Evolutionary conservation across 2,888 invertebrate genomes (phyloP).

Genomic region (Myathropa florea): DNA sequence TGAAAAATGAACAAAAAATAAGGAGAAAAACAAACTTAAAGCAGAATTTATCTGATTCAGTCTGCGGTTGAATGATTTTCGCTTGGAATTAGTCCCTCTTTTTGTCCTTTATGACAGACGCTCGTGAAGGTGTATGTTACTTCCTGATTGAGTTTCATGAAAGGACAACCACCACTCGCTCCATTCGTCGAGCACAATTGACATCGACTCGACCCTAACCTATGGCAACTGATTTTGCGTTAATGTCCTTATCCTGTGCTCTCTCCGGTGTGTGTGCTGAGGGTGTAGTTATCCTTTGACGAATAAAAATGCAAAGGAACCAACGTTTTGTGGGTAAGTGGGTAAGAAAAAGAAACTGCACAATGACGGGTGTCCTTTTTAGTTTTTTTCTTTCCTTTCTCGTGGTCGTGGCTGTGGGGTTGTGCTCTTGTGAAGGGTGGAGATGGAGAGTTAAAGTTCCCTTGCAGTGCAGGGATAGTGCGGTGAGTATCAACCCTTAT

Average conservation of each 20-base stretch:
- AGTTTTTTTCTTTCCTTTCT: not conserved
- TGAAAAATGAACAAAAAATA: too few species aligned
- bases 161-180: conserved; percentile 16
- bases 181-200: conserved; percentile 21
- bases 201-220: conserved; percentile 39
- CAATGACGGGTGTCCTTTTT: conserved; percentile 11
- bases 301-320: not conserved
- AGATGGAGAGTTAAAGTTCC: not conserved
- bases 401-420: not conserved
- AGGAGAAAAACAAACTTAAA: not conserved
- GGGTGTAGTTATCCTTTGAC: conserved; percentile 30
- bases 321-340: conserved; percentile 55
- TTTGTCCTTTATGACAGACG: not conserved
- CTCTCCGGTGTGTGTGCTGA: not conserved
- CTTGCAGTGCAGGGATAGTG: not conserved
- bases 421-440: not conserved
- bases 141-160: conserved; percentile 3
- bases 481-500: not conserved
- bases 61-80: conserved; percentile 52
- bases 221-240: conserved; percentile 59
- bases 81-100: conserved; percentile 42
- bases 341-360: conserved; percentile 32
- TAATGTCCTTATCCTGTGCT: conserved; percentile 45
- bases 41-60: conserved; percentile 49
- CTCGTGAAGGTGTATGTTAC: not conserved